phyloP scores from a whole-genome alignment of 2,113 vertebrate genomes.

The Coracopsis vasa region DNA sequence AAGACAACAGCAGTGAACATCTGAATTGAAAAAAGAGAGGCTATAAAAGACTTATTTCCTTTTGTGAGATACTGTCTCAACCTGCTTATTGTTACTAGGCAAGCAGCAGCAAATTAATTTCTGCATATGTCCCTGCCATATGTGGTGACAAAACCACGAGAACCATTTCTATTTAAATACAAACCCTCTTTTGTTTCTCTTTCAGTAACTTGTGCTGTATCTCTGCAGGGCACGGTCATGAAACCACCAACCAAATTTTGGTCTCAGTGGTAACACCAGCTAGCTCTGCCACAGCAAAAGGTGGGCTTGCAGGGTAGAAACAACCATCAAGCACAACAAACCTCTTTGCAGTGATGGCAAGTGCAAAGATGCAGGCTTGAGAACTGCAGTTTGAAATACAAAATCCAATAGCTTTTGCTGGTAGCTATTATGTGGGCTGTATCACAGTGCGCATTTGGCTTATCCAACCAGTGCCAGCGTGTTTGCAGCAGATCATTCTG shows the following conservation, averaged over 20 bases:
- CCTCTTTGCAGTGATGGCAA: background rate
- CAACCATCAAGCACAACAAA: background rate
- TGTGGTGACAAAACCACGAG: background rate
- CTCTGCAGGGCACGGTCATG: background rate
- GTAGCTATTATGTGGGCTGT: background rate
- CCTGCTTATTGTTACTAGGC: conserved; percentile 21
- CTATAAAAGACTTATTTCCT: background rate
- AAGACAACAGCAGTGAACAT: background rate
- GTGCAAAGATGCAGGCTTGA: background rate
- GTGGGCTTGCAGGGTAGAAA: background rate
- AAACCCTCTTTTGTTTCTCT: background rate
- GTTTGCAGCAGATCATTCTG: background rate
- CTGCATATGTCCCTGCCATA: conserved; percentile 4
- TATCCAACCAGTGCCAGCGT: background rate
- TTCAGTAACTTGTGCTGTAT: background rate
- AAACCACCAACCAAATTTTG: background rate
- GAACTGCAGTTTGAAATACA: background rate
- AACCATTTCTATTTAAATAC: background rate
- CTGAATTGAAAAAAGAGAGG: background rate
- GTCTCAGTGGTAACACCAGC: background rate
- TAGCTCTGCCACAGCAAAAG: background rate
- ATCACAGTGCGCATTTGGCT: background rate
- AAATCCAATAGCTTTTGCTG: background rate
- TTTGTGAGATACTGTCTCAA: background rate
- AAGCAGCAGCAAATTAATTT: background rate